Evolutionary conservation across 2,113 vertebrate genomes (phyloP), one percentile per base, ranked within the genome.

Genomic region (Lophotis ruficrista): DNA sequence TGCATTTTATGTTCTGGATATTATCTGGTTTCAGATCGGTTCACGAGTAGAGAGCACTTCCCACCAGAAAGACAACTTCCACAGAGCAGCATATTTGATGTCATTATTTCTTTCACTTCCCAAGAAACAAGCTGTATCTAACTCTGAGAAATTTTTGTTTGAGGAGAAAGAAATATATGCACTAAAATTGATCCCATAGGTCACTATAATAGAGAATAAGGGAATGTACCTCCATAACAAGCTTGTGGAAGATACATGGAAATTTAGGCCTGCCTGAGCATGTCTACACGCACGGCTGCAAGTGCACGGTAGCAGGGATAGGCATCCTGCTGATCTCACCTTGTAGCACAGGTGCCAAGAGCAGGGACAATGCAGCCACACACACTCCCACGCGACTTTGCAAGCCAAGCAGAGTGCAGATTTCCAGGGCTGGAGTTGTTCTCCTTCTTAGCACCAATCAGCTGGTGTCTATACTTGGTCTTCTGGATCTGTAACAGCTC

Each of bases 251-350:
- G 48, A 51, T 2, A 27, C 16, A 0, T 3, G 14, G 38, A 30
- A 51, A 28, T n/a, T 35, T 14, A 76, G 43, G 14, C 10, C 28
- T 68, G 43, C 33, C 31, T 50, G 38, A 65, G 31, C 24, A 6
- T 0, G 7, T 14, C 50, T 57, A 5, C 3, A 2, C 4, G 2
- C 21, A 9, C 0, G 0, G 27, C 45, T 38, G 7, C 18, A 25
- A 6, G 54, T 3, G 8, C 1, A 0, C 2, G 6, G 62, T 41
- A 60, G 50, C 31, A 62, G n/a, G n/a, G 28, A 25, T 24, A 1
- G 0, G 3, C 20, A 25, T 64, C 58, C 50, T 58, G 9, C 61
- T 68, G 64, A 53, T 71, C 53, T 51, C 38, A 7, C 58, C 57
- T 87, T 35, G 45, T 22, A 80, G 33, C 66, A 35, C 33, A 43